A percentile compares a stretch with the other conserved stretches of the same genome.
phyloP scores from a whole-genome alignment of 1,140 invertebrate species.

The Nasonia longicornis region DNA sequence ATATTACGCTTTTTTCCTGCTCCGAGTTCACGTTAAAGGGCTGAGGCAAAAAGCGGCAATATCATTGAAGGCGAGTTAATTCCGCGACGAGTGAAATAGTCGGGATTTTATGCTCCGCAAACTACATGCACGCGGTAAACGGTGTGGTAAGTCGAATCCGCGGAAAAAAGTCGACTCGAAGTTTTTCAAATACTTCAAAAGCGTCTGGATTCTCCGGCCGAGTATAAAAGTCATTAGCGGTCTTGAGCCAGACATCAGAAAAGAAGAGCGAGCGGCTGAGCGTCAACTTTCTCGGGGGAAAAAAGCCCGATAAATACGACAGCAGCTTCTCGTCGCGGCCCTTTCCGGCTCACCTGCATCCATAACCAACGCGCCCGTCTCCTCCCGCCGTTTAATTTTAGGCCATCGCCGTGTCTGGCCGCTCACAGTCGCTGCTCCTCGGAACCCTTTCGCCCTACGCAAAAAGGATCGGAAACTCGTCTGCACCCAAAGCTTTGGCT shows the following conservation, averaged over 20 bases:
- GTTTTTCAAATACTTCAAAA: no score
- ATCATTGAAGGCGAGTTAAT: constrained; percentile 19
- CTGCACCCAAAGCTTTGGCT: not conserved
- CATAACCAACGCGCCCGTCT: constrained; percentile 14
- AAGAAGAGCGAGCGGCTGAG: not conserved
- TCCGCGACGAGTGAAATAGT: constrained; percentile 15
- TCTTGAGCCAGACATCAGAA: not conserved
- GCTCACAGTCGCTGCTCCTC: not conserved
- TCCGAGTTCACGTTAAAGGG: not conserved
- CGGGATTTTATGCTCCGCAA: constrained; percentile 38
- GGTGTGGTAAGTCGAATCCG: not conserved
- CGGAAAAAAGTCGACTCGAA: not conserved
- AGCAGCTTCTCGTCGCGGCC: not conserved
- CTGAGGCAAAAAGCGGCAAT: not conserved
- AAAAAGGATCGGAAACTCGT: not conserved
- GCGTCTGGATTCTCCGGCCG: not conserved
- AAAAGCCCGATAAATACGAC: constrained; percentile 21
- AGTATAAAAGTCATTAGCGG: constrained; percentile 7
- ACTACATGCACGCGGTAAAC: constrained; percentile 13
- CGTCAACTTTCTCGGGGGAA: not conserved
- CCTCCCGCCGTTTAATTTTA: constrained; percentile 1
- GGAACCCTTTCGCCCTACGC: not conserved
- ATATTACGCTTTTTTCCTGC: not conserved
- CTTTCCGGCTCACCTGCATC: constrained; percentile 1
- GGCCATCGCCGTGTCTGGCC: not conserved